A percentile compares a stretch with the other conserved stretches of the same genome.
These are phyloP conservation scores for Melanerpes aurifrons DNA, from an alignment of 2,113 vertebrate genomes.

Conservation along the genomic window DNA sequence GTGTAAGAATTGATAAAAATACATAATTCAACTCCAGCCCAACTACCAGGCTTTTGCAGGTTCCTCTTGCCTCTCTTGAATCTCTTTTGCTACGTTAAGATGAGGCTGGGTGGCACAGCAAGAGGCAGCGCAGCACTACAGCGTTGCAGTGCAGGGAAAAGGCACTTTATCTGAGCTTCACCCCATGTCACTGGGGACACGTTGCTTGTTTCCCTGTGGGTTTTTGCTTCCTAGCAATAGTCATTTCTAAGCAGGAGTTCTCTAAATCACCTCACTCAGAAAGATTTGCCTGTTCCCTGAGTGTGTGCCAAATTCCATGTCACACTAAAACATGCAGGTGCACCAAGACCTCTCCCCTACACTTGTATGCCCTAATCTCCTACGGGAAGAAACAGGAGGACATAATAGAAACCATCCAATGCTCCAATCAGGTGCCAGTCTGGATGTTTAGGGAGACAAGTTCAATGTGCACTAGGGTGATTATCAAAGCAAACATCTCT, in stretches of 20 bases:
- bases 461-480: neutral
- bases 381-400: neutral
- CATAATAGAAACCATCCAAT: neutral
- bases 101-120: rapidly evolving
- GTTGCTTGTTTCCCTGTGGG: neutral
- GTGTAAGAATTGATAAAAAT: neutral
- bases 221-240: neutral
- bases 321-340: neutral
- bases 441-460: neutral
- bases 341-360: neutral
- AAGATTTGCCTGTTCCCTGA: neutral
- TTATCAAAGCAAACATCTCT: neutral
- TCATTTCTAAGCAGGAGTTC: neutral
- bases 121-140: neutral
- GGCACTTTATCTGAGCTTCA: neutral
- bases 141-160: rapidly evolving
- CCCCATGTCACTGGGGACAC: neutral
- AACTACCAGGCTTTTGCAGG: neutral
- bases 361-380: neutral
- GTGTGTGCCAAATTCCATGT: neutral
- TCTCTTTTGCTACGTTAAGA: neutral
- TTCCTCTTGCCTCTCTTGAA: neutral
- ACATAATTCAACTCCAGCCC: neutral
- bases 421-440: neutral
- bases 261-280: neutral